Conservation (phyloP, 1,140 invertebrate genomes). For the Bombyx mori region DNA sequence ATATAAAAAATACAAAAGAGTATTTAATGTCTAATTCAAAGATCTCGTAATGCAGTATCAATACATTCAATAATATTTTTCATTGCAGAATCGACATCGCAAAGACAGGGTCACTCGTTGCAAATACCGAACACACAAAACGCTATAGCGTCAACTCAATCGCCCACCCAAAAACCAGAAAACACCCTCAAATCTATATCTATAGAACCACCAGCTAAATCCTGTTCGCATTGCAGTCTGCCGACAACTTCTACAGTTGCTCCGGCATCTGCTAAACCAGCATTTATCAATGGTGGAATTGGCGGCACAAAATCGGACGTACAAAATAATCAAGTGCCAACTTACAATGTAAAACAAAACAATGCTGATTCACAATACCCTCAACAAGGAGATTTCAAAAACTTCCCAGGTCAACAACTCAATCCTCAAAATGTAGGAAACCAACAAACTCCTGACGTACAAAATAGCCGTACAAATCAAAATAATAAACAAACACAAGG, state of each 20-base stretch:
- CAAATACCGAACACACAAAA: constrained; percentile 27
- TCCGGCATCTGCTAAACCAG: constrained; percentile 12
- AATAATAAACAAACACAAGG: neutral
- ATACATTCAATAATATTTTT: neutral
- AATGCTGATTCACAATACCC: neutral
- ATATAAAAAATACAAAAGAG: no score
- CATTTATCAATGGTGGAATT: neutral
- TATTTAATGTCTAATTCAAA: no score
- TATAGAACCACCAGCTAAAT: constrained; percentile 25
- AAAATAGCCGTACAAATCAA: neutral
- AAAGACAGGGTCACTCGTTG: constrained; percentile 36
- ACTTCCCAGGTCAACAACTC: neutral
- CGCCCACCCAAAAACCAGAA: constrained; percentile 11
- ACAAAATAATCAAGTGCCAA: neutral
- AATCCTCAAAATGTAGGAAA: neutral
- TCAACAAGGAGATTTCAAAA: neutral
- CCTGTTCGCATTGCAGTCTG: constrained; percentile 62
- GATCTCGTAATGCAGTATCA: no score
- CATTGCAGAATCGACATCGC: constrained; percentile 34
- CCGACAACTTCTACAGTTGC: constrained; percentile 49
- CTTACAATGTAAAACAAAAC: neutral
- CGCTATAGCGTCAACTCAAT: constrained; percentile 10
- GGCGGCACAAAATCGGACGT: neutral
- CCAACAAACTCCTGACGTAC: neutral
- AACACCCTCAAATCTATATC: constrained; percentile 6